Evolutionary conservation across 1,140 invertebrate species (phyloP).

Genomic region (Xylocopa sonorina): DNA sequence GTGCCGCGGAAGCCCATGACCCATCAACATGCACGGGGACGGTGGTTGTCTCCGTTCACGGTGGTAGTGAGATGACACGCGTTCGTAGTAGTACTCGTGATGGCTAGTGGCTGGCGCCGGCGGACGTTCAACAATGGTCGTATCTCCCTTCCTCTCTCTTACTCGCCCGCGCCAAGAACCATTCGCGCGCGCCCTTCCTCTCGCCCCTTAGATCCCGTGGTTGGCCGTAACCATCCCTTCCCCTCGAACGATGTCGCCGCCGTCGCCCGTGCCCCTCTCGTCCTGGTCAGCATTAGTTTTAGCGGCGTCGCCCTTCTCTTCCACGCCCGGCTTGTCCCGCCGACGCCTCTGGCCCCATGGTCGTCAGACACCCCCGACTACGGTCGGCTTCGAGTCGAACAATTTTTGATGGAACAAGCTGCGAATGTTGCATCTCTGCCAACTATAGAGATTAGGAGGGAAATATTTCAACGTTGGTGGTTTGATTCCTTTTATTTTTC

Average conservation of each 20-base stretch:
- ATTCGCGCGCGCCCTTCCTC: conserved; percentile 14
- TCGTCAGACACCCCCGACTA: conserved; percentile 74
- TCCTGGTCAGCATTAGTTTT: conserved; percentile 30
- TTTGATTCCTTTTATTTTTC: too few relatives aligned
- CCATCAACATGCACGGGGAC: conserved; percentile 27
- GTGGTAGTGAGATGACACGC: conserved; percentile 45
- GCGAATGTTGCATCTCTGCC: too few relatives aligned
- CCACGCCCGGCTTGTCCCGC: conserved; percentile 53
- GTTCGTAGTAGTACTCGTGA: conserved; percentile 66
- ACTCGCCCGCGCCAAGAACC: conserved; percentile 44
- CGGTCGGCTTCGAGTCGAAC: conserved; percentile 62
- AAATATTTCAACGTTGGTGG: too few relatives aligned
- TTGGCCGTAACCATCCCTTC: neutral
- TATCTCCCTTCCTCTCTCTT: conserved; percentile 37
- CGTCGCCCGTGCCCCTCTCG: conserved; percentile 7
- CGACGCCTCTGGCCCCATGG: conserved; percentile 67
- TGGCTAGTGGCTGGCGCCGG: conserved; percentile 77
- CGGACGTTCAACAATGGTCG: conserved; percentile 76
- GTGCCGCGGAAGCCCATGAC: conserved; percentile 28
- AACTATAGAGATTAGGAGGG: too few relatives aligned
- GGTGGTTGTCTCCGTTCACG: conserved; percentile 54
- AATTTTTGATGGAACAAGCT: conserved; percentile 35
- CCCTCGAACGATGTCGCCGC: neutral
- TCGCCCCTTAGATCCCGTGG: neutral
- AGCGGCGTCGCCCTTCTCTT: conserved; percentile 58